These are phyloP conservation scores for Podarcis raffonei DNA, from an alignment of 2,113 vertebrate species.

Conservation along the genomic window DNA sequence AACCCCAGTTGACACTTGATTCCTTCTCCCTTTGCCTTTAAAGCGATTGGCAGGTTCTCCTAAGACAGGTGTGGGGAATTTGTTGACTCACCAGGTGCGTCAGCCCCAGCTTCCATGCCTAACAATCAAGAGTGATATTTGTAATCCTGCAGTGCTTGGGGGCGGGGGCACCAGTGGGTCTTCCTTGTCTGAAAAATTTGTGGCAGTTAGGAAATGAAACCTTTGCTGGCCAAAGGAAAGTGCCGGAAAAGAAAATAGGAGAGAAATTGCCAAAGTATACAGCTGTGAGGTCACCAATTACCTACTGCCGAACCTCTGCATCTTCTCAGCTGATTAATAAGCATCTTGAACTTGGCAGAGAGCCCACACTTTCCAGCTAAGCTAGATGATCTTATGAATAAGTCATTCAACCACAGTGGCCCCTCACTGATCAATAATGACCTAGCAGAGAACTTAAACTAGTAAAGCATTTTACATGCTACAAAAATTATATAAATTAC, in stretches of 20 bases:
- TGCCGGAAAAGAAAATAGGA: neutral
- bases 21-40: neutral
- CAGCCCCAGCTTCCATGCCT: too few species aligned
- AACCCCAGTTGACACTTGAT: neutral
- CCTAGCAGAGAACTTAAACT: neutral
- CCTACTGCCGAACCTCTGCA: neutral
- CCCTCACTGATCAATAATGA: too few species aligned
- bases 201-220: neutral
- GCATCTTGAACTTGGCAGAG: neutral
- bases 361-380: neutral
- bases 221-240: neutral
- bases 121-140: too few species aligned
- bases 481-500: neutral
- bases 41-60: neutral
- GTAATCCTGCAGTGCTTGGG: too few species aligned
- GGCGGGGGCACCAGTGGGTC: too few species aligned
- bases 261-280: neutral
- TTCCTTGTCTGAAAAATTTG: neutral
- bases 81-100: too few species aligned
- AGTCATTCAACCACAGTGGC: neutral
- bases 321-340: neutral
- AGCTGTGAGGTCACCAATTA: neutral
- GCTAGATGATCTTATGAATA: neutral
- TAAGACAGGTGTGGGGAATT: too few species aligned
- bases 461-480: neutral